Conservation (phyloP, 2,113 vertebrate species). For the Chionis minor region DNA sequence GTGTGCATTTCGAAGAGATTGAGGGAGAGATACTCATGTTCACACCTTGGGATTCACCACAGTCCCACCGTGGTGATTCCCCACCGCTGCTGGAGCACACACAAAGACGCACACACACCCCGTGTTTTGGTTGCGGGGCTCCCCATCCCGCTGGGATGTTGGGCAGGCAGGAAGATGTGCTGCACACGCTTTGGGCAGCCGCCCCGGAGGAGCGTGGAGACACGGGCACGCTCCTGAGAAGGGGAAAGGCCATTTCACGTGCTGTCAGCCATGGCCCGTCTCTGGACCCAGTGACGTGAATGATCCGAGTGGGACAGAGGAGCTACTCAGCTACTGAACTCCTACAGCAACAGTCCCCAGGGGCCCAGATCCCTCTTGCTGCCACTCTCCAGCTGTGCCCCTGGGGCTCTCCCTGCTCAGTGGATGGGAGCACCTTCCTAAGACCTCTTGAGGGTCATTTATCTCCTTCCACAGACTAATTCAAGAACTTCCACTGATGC, state of each 20-base stretch:
- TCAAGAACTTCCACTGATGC: background rate
- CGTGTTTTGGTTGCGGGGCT: fast-evolving
- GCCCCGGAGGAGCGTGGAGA: fast-evolving
- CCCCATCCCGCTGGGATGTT: background rate
- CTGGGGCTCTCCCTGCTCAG: fast-evolving
- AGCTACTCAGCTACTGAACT: background rate
- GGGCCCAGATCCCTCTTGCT: background rate
- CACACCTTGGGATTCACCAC: background rate
- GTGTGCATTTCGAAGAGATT: background rate
- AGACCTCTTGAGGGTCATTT: background rate
- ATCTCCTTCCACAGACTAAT: background rate
- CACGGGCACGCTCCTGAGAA: background rate
- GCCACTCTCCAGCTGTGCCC: background rate
- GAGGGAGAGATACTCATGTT: background rate
- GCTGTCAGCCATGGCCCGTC: background rate
- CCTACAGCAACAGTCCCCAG: fast-evolving
- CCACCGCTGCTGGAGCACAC: background rate
- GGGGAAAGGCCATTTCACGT: background rate
- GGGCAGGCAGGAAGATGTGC: background rate
- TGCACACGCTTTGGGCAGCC: fast-evolving
- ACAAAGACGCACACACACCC: fast-evolving
- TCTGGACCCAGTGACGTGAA: background rate
- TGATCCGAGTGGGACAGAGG: background rate
- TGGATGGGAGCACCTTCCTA: background rate
- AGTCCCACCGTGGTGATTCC: background rate